Conservation (phyloP, 1,140 invertebrate genomes). For the Saxidomus purpurata region DNA sequence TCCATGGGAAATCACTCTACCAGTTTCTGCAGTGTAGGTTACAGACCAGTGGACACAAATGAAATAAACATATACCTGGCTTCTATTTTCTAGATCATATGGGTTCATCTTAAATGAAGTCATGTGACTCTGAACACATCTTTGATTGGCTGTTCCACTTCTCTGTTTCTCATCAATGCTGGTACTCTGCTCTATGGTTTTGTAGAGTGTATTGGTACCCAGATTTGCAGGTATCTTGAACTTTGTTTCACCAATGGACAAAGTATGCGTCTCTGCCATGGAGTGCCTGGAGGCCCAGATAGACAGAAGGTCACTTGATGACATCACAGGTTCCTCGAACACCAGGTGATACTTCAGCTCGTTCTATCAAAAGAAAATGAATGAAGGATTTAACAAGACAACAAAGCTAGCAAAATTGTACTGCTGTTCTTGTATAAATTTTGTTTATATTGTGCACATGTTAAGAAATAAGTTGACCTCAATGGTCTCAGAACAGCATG, state of each 20-base stretch:
- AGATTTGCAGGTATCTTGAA: constrained; percentile 61
- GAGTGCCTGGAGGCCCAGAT: constrained; percentile 56
- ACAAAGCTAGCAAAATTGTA: no score
- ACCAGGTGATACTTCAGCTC: constrained; percentile 54
- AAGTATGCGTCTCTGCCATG: not conserved
- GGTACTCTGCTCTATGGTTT: not conserved
- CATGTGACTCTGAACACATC: constrained; percentile 71
- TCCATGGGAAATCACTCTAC: no score
- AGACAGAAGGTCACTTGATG: constrained; percentile 32
- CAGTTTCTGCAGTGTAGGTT: no score
- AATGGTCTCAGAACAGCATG: no score
- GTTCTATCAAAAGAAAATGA: constrained; percentile 48
- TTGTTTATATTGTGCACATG: no score
- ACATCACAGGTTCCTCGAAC: constrained; percentile 63
- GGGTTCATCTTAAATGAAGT: constrained; percentile 58
- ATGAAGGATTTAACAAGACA: not conserved
- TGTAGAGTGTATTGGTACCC: not conserved
- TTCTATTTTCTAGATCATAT: constrained; percentile 1
- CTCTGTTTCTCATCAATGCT: not conserved
- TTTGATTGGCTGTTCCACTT: not conserved
- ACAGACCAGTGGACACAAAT: no score
- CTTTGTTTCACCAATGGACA: constrained; percentile 43
- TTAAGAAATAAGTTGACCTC: no score
- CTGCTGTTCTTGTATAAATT: no score
- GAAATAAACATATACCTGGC: constrained; percentile 7